Evolutionary conservation across 23 tunicate genomes (phyloP), one percentile per base, ranked within the genome.

Genomic region (Aplidium turbinatum): DNA sequence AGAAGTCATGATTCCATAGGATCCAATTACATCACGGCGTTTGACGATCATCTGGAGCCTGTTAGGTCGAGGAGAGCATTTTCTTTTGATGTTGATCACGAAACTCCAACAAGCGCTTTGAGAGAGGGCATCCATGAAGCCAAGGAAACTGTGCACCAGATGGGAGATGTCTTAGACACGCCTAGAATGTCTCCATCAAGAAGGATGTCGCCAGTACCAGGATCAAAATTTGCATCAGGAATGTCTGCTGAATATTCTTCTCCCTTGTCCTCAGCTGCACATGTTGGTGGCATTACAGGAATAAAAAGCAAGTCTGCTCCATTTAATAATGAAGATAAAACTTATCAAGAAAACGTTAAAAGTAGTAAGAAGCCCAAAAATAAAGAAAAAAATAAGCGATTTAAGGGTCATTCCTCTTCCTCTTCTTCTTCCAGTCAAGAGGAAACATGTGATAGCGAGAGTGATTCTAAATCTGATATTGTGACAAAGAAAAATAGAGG

Each of bases 91-190:
- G 28, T 55, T 1, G 72, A 34, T 1, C 82, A 76, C 24, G 80
- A 66, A 4, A 61, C 57, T 22, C 61, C 83, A 24, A 60, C 53
- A 0, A 65, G 69, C 22, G 67, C 81, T 27, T 47, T 85, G n/a
- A 61, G 91, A 0, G 82, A 60, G 35, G 83, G 80, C 32, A 85
- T 85, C 21, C 56, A 68, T 24, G 82, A 78, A 24, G 91, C 91
- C 2, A 66, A 63, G 46, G 69, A 57, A 26, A 56, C 82, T 28
- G 91, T 85, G 1, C 57, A 76, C 39, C 75, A 85, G 13, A 85
- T 85, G 73, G 91, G 91, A 33, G 80, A 68, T 47, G 78, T 75
- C 0, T 57, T 85, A 19, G 78, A 73, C 36, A 70, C 91, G 1
- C 80, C 91, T 2, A 35, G 72, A 47, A 48, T 69, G 33, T 29